A percentile compares a stretch with the other conserved stretches of the same genome.
phyloP scores from a whole-genome alignment of 2,113 vertebrate species.

The Peromyscus maniculatus region DNA sequence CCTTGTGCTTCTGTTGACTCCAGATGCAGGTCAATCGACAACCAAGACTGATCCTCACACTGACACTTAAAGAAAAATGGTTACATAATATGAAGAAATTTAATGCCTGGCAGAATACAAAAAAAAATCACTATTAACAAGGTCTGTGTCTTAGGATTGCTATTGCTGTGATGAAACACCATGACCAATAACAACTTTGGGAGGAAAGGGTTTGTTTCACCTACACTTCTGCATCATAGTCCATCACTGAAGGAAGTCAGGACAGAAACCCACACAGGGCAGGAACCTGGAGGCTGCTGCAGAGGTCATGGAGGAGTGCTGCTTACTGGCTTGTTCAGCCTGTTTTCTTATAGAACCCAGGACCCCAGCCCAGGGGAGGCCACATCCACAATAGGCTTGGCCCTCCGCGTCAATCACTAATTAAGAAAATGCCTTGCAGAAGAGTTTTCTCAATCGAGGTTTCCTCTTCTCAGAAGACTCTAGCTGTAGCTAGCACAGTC shows the following conservation, averaged over 20 bases:
- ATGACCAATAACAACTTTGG: background rate
- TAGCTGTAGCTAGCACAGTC: background rate
- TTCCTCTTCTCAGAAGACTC: background rate
- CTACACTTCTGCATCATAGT: background rate
- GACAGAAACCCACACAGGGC: background rate
- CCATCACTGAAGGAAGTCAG: background rate
- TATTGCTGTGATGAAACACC: too few species aligned
- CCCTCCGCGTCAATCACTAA: background rate
- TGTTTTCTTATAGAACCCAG: background rate
- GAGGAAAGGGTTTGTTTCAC: background rate
- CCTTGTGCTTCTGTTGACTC: background rate
- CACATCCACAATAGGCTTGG: background rate
- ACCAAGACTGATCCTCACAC: background rate
- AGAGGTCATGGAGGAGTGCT: background rate
- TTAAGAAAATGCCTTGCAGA: background rate
- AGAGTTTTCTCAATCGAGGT: background rate
- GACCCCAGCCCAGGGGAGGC: background rate
- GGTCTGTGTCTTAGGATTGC: background rate
- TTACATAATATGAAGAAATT: background rate
- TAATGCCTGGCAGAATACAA: slow-evolving; percentile 11
- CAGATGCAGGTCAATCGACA: background rate
- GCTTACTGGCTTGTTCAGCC: background rate
- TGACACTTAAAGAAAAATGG: background rate
- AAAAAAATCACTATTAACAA: background rate
- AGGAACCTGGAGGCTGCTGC: background rate